A percentile compares a stretch with the other conserved stretches of the same genome.
Conservation (phyloP, 2,113 vertebrate genomes). For the Eulacestoma nigropectus region DNA sequence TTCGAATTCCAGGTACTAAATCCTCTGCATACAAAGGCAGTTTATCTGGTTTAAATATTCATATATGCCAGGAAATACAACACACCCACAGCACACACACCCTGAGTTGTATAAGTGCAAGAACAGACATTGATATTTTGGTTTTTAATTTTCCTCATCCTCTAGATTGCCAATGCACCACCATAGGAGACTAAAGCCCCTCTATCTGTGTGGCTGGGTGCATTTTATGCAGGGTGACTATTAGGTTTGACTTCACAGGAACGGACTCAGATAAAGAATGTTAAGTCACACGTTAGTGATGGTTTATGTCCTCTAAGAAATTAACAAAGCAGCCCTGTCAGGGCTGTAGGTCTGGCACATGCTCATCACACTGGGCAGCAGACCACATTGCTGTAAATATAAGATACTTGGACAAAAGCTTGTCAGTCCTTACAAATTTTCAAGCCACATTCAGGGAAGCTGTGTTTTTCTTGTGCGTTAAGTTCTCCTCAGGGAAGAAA, state of each 20-base stretch:
- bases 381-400: not conserved
- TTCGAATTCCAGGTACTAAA: not conserved
- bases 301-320: conserved; percentile 11
- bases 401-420: not conserved
- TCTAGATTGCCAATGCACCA: not conserved
- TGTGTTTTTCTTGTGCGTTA: not conserved
- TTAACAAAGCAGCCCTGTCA: conserved; percentile 20
- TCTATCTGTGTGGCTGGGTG: not conserved
- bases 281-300: not conserved
- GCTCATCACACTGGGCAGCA: not conserved
- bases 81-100: no score
- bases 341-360: not conserved
- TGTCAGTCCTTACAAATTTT: not conserved
- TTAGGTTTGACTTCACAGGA: not conserved
- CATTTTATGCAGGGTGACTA: not conserved
- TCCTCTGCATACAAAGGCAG: not conserved
- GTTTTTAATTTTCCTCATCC: not conserved
- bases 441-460: not conserved
- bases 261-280: not conserved
- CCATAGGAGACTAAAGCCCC: not conserved
- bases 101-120: not conserved
- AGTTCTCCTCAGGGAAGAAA: not conserved
- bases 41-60: not conserved
- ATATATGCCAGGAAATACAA: not conserved
- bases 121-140: not conserved